phyloP scores from a whole-genome alignment of 2,888 invertebrate species.

The Parnassius orleans region DNA sequence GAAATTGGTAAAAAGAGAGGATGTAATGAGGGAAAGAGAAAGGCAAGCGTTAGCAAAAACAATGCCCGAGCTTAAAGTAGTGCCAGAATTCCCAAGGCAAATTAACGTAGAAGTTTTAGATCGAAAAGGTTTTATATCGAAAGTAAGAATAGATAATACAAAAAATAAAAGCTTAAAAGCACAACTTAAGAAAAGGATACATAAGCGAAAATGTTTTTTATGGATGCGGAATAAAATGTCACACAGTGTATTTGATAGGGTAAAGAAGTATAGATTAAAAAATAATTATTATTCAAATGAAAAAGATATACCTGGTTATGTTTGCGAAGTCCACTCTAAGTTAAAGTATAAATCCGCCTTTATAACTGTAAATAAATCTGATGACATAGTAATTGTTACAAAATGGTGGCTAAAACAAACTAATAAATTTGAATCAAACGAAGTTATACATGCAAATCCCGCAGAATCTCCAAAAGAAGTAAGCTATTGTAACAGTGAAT shows the following conservation, averaged over 20 bases:
- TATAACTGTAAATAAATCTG: conserved; percentile 40
- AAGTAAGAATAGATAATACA: conserved; percentile 39
- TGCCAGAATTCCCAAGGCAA: conserved; percentile 73
- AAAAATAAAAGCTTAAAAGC: conserved; percentile 39
- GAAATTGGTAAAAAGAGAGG: conserved; percentile 70
- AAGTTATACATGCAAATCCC: conserved; percentile 35
- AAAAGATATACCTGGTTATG: conserved; percentile 41
- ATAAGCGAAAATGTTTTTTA: not conserved
- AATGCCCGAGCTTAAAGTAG: conserved; percentile 63
- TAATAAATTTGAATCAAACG: conserved; percentile 15
- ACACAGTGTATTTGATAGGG: conserved; percentile 25
- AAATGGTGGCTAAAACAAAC: conserved; percentile 50
- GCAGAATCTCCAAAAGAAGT: conserved; percentile 43
- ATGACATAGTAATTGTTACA: conserved; percentile 39
- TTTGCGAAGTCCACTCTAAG: conserved; percentile 49
- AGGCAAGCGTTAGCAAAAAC: conserved; percentile 70
- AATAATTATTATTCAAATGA: conserved; percentile 43
- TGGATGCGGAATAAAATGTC: conserved; percentile 24
- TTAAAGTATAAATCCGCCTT: conserved; percentile 47
- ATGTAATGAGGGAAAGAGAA: conserved; percentile 72
- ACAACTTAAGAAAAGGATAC: conserved; percentile 9
- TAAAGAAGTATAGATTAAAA: conserved; percentile 43
- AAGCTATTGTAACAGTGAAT: not conserved
- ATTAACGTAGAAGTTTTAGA: conserved; percentile 57
- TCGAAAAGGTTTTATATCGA: conserved; percentile 56